Conservation (phyloP, 2,888 invertebrate genomes). For the Acanthacorydalis orientalis region DNA sequence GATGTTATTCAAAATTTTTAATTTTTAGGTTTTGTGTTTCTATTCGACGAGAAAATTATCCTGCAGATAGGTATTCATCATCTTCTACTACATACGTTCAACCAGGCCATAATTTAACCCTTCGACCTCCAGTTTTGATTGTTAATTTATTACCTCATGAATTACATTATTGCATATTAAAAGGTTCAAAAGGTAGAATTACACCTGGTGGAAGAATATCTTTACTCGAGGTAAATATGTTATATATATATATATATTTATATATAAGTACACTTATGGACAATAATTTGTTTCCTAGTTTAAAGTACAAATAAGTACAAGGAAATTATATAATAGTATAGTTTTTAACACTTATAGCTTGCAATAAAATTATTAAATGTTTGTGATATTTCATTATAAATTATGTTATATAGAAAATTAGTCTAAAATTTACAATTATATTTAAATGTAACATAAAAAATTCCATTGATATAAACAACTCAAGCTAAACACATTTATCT, state of each 20-base stretch:
- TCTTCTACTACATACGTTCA: slow-evolving; percentile 27
- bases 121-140: slow-evolving; percentile 70
- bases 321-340: too few species aligned
- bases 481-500: too few species aligned
- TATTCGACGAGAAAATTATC: slow-evolving; percentile 66
- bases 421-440: too few species aligned
- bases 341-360: too few species aligned
- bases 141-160: slow-evolving; percentile 81
- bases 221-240: slow-evolving; percentile 18
- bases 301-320: too few species aligned
- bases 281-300: too few species aligned
- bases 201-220: slow-evolving; percentile 1
- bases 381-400: too few species aligned
- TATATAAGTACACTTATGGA: background rate
- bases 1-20: background rate
- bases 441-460: too few species aligned
- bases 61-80: slow-evolving; percentile 37
- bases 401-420: too few species aligned
- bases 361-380: too few species aligned
- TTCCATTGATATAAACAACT: too few species aligned
- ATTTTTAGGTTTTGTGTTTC: slow-evolving; percentile 56
- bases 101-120: slow-evolving; percentile 74
- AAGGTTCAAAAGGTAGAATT: slow-evolving; percentile 8
- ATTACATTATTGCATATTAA: slow-evolving; percentile 35
- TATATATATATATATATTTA: background rate